phyloP scores from a whole-genome alignment of 2,888 invertebrate genomes.

The Thysanoteuthis rhombus region DNA sequence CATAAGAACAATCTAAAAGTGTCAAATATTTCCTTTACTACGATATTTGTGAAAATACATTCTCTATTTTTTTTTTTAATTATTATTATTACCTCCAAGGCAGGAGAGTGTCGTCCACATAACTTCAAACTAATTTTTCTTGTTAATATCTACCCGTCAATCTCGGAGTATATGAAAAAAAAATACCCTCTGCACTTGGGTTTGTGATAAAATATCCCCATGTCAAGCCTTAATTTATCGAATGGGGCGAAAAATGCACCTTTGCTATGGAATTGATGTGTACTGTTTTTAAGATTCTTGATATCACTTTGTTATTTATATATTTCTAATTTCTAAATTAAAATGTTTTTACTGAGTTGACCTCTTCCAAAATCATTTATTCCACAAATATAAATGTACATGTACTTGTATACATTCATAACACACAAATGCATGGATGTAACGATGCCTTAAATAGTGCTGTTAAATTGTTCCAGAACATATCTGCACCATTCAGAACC shows the following conservation, averaged over 20 bases:
- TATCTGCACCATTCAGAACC: too few species aligned
- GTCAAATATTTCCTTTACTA: background rate
- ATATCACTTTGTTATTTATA: background rate
- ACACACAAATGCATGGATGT: too few species aligned
- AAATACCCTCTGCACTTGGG: background rate
- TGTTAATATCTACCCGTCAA: background rate
- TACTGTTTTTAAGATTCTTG: background rate
- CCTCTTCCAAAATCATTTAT: background rate
- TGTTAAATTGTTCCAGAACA: too few species aligned
- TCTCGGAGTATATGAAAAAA: too few species aligned
- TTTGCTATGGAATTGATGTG: background rate
- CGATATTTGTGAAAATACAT: background rate
- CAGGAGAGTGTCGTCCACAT: background rate
- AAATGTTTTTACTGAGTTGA: background rate
- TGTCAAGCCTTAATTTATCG: background rate
- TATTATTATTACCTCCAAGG: background rate
- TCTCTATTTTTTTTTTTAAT: too few species aligned
- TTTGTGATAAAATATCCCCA: slow-evolving; percentile 1
- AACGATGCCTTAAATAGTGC: too few species aligned
- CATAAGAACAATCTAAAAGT: background rate
- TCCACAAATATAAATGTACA: background rate
- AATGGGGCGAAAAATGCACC: background rate
- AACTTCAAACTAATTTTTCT: background rate
- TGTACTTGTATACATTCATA: too few species aligned
- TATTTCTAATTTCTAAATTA: slow-evolving; percentile 12